These are phyloP conservation scores for Eutrigla gurnardus DNA, from an alignment of 2,797 vertebrate species.

Conservation along the genomic window DNA sequence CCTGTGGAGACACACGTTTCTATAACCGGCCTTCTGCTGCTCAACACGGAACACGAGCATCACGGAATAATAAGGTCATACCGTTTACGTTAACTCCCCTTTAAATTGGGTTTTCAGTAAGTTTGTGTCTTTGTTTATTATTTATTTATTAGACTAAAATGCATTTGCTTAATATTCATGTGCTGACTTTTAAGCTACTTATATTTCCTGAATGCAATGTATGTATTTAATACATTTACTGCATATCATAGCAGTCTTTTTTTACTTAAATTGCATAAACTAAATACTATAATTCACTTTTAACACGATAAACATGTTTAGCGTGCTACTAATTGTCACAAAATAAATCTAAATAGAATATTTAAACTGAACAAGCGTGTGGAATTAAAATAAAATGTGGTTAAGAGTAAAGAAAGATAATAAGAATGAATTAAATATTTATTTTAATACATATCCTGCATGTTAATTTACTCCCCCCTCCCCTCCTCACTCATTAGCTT, in stretches of 20 bases:
- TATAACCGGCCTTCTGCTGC: neutral
- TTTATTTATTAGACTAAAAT: neutral
- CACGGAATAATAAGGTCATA: too few relatives aligned
- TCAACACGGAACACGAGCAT: too few relatives aligned
- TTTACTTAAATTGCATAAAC: neutral
- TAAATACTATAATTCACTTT: neutral
- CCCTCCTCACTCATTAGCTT: neutral
- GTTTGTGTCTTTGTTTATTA: neutral
- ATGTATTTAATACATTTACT: neutral
- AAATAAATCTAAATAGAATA: neutral
- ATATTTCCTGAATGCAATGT: neutral
- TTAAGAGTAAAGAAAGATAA: neutral
- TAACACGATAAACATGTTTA: neutral
- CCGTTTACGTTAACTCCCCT: neutral
- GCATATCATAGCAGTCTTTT: neutral
- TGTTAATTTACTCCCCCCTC: neutral
- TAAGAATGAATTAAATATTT: neutral
- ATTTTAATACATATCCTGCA: too few relatives aligned
- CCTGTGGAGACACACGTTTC: conserved; percentile 4
- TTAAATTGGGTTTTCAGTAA: neutral
- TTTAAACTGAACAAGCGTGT: too few relatives aligned
- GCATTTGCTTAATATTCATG: neutral
- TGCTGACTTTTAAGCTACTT: neutral
- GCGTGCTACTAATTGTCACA: neutral
- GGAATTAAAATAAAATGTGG: neutral